Conservation (phyloP, 1,140 invertebrate species). For the Conus ventricosus region DNA sequence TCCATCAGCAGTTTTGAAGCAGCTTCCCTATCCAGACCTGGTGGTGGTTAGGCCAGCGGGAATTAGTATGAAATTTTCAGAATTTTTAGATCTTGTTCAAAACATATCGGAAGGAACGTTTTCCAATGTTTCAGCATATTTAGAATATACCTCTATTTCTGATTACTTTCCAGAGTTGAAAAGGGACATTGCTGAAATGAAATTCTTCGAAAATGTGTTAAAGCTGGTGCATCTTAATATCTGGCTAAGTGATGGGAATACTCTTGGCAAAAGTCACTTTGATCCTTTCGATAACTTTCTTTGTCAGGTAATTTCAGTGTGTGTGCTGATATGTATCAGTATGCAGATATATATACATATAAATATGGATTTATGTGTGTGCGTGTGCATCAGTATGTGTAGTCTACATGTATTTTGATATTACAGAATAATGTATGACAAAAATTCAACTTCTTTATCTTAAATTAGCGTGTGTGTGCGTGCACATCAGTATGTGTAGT, state of each 20-base stretch:
- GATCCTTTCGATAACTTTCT: slow-evolving; percentile 72
- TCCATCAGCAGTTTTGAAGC: slow-evolving; percentile 53
- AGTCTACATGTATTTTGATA: too few species aligned
- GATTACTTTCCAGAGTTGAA: slow-evolving; percentile 67
- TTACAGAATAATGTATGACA: too few species aligned
- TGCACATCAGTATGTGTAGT: too few species aligned
- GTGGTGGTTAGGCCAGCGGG: slow-evolving; percentile 70
- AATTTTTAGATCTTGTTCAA: slow-evolving; percentile 66
- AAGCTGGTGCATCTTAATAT: slow-evolving; percentile 65
- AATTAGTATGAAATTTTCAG: slow-evolving; percentile 64
- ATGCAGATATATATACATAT: too few species aligned
- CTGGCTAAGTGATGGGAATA: slow-evolving; percentile 73
- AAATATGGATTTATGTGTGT: too few species aligned
- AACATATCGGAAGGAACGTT: slow-evolving; percentile 52
- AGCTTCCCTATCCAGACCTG: slow-evolving; percentile 66
- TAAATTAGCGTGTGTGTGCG: too few species aligned
- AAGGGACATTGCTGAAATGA: slow-evolving; percentile 63
- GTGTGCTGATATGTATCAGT: too few species aligned
- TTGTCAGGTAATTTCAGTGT: slow-evolving; percentile 61
- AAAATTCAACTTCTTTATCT: too few species aligned
- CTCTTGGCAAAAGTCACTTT: slow-evolving; percentile 71
- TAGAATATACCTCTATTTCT: slow-evolving; percentile 69
- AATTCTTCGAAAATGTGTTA: slow-evolving; percentile 56
- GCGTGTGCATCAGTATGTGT: too few species aligned
- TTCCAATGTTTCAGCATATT: slow-evolving; percentile 67